phyloP scores from a whole-genome alignment of 2,113 vertebrate genomes.

The Todiramphus chloris region DNA sequence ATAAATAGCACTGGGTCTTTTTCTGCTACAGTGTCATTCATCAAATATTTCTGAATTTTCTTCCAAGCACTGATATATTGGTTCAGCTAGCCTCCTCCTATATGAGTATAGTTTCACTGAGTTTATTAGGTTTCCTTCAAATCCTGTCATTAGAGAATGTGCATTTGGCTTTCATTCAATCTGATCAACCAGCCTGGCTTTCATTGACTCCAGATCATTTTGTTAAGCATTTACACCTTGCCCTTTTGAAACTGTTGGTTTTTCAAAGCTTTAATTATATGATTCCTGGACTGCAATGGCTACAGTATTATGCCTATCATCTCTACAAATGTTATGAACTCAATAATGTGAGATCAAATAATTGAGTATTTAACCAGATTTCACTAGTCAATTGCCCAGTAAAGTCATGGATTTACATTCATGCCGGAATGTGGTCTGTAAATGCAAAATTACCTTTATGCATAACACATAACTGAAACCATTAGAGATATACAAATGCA shows the following conservation, averaged over 20 bases:
- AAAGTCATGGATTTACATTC: conserved; percentile 25
- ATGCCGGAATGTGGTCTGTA: background rate
- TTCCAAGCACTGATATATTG: background rate
- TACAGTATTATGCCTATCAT: background rate
- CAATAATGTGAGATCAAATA: conserved; percentile 16
- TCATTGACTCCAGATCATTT: background rate
- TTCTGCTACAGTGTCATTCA: background rate
- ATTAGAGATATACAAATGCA: background rate
- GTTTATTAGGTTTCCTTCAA: background rate
- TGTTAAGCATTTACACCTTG: background rate
- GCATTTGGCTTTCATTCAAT: background rate
- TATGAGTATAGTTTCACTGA: background rate
- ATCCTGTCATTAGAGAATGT: background rate
- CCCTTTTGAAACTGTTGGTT: background rate
- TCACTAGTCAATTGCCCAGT: background rate
- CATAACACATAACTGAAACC: background rate
- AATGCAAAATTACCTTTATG: conserved; percentile 15
- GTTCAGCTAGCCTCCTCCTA: background rate
- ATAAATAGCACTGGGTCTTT: background rate
- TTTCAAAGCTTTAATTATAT: background rate
- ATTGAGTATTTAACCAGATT: background rate
- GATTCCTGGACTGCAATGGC: background rate
- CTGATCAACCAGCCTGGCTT: background rate
- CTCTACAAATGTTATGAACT: background rate
- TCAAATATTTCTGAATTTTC: background rate